These are phyloP conservation scores for Engraulis encrasicolus DNA, from an alignment of 2,113 vertebrate genomes.

Conservation along the genomic window DNA sequence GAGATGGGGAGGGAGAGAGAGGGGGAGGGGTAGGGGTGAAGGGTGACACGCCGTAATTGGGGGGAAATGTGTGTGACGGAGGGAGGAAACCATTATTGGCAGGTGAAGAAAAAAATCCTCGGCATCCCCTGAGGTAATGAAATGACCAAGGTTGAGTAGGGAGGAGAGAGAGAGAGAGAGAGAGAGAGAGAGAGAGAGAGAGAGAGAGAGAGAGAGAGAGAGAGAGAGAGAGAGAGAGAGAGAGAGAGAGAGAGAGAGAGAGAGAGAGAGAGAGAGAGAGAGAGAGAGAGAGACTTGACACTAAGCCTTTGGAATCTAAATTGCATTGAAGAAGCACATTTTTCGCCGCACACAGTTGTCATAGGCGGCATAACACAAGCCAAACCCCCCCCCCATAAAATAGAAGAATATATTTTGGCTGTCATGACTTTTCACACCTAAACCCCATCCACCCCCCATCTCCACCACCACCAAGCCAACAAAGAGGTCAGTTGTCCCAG, in stretches of 20 bases:
- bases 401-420: neutral
- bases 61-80: slow-evolving; percentile 48
- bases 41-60: slow-evolving; percentile 52
- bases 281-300: slow-evolving; percentile 15
- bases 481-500: no score
- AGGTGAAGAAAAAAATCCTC: slow-evolving; percentile 57
- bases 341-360: neutral
- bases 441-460: no score
- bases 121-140: slow-evolving; percentile 52
- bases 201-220: slow-evolving; percentile 2
- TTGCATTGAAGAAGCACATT: neutral
- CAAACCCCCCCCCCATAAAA: neutral
- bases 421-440: neutral
- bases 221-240: neutral
- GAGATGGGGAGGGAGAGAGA: no score
- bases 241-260: neutral
- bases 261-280: neutral
- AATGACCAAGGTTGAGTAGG: slow-evolving; percentile 29
- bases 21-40: slow-evolving; percentile 17
- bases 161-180: neutral
- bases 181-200: neutral
- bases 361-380: neutral
- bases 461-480: no score
- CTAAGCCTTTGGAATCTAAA: neutral
- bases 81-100: slow-evolving; percentile 60